phyloP scores from a whole-genome alignment of 2,797 vertebrate genomes.

The Dicrostonyx torquatus region DNA sequence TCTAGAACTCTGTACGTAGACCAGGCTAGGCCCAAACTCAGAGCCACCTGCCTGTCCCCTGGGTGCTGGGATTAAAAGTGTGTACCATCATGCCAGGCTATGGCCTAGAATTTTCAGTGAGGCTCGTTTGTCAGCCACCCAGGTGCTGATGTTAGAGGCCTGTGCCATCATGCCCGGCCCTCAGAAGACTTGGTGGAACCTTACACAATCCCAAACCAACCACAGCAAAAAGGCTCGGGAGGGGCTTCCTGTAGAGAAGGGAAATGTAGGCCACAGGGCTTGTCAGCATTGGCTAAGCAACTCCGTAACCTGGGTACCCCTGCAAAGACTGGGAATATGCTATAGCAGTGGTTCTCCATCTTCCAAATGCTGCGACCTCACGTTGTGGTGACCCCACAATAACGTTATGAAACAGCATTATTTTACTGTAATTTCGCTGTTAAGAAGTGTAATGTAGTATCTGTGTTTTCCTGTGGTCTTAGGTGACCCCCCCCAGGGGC shows the following conservation, averaged over 20 bases:
- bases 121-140: not conserved
- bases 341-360: not conserved
- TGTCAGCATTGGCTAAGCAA: not conserved
- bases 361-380: not conserved
- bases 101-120: not conserved
- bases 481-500: not conserved
- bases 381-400: not conserved
- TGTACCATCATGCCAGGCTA: not conserved
- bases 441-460: not conserved
- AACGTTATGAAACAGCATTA: no score
- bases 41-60: not conserved
- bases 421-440: no score
- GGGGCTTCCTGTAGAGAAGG: conserved; percentile 54
- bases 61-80: no score
- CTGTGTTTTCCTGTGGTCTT: not conserved
- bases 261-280: not conserved
- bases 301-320: not conserved
- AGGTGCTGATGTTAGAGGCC: not conserved
- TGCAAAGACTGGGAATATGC: not conserved
- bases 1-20: not conserved
- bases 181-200: not conserved
- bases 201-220: conserved; percentile 48
- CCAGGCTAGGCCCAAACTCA: not conserved
- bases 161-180: not conserved
- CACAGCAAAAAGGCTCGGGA: conserved; percentile 46